Conservation (phyloP, 2,113 vertebrate genomes). For the Brevimyrus niger region DNA sequence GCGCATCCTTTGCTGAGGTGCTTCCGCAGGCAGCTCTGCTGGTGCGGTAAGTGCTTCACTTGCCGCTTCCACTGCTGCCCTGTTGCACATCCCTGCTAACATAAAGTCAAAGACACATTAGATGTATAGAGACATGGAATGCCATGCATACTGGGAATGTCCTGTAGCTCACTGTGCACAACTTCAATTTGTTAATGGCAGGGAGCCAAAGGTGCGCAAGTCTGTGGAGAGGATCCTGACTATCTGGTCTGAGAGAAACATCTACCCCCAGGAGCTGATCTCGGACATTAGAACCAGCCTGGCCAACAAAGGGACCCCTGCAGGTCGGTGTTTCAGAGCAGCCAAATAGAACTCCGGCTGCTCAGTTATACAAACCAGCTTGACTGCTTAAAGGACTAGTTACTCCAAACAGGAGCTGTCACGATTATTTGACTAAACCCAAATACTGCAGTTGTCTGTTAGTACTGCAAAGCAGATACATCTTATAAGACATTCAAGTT, state of each 20-base stretch:
- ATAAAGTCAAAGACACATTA: background rate
- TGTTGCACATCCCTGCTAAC: background rate
- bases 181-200: slow-evolving; percentile 33
- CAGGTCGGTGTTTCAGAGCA: slow-evolving; percentile 40
- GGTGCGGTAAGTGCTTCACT: slow-evolving; percentile 72
- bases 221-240: slow-evolving; percentile 90
- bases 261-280: slow-evolving; percentile 88
- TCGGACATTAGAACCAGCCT: slow-evolving; percentile 69
- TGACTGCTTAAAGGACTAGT: background rate
- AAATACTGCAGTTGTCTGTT: too few relatives aligned
- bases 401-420: background rate
- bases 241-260: slow-evolving; percentile 93
- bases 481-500: too few relatives aligned
- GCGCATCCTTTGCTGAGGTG: slow-evolving; percentile 84
- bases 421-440: too few relatives aligned
- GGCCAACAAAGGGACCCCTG: slow-evolving; percentile 51
- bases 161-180: background rate
- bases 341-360: background rate
- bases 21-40: slow-evolving; percentile 80
- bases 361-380: background rate
- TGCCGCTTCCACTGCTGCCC: background rate
- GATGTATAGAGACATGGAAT: background rate
- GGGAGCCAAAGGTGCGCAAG: slow-evolving; percentile 84
- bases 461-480: too few relatives aligned
- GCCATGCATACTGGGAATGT: background rate